These are phyloP conservation scores for Tokudaia muenninki DNA, from an alignment of 2,797 vertebrate species.

Conservation along the genomic window DNA sequence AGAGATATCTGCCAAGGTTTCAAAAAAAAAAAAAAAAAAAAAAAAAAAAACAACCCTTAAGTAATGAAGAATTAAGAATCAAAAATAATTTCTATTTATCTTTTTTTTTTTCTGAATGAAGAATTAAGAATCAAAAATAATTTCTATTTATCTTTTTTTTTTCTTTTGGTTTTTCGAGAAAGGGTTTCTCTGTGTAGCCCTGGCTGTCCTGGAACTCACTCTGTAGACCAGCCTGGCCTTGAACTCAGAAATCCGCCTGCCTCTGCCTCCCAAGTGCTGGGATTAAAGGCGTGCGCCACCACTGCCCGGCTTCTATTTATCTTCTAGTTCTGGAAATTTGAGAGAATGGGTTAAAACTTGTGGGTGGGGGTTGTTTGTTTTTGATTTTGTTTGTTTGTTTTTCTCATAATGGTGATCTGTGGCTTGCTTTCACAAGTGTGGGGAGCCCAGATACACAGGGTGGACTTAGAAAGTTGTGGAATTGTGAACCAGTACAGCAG, in stretches of 20 bases:
- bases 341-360: background rate
- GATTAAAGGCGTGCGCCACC: too few relatives aligned
- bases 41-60: background rate
- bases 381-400: background rate
- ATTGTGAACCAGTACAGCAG: too few relatives aligned
- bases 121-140: background rate
- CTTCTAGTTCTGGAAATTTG: background rate
- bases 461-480: background rate
- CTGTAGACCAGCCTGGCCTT: too few relatives aligned
- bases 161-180: too few relatives aligned
- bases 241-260: too few relatives aligned
- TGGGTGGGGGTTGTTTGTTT: background rate
- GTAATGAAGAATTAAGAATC: background rate
- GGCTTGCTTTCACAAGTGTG: background rate
- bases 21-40: background rate
- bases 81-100: too few relatives aligned
- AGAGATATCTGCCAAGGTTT: background rate
- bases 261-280: too few relatives aligned
- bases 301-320: too few relatives aligned
- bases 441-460: too few relatives aligned
- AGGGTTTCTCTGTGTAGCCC: too few relatives aligned
- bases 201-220: too few relatives aligned
- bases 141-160: background rate
- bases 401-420: background rate
- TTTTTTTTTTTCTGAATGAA: too few relatives aligned